Conservation (phyloP, 2,888 invertebrate genomes). For the Limnephilus marmoratus region DNA sequence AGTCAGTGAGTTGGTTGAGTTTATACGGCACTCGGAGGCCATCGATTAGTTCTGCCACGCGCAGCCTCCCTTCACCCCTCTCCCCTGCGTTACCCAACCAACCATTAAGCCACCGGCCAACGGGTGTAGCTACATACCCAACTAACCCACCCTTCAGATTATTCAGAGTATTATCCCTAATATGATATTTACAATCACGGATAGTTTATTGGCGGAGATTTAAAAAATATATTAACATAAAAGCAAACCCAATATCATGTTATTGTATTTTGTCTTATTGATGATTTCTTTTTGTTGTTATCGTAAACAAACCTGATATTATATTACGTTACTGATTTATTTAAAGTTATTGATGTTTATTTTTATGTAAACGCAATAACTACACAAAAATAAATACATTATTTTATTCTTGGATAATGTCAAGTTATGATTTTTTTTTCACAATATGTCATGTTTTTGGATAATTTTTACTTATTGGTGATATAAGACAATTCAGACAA, state of each 20-base stretch:
- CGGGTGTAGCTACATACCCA: constrained; percentile 24
- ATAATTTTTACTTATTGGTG: no score
- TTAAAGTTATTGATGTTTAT: not conserved
- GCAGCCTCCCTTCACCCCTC: not conserved
- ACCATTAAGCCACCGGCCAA: not conserved
- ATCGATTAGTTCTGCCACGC: constrained; percentile 47
- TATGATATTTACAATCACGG: not conserved
- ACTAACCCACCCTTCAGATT: not conserved
- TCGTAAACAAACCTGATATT: not conserved
- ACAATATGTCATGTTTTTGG: not conserved
- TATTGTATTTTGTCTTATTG: not conserved
- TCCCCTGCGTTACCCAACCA: not conserved
- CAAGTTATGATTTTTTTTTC: not conserved
- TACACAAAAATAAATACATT: not conserved
- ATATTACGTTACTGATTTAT: not conserved
- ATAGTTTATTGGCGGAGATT: not conserved
- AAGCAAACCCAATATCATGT: not conserved
- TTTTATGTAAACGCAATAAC: not conserved
- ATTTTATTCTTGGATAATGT: not conserved
- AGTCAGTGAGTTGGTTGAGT: constrained; percentile 28
- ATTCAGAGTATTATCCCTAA: not conserved
- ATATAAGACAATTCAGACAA: no score
- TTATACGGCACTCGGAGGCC: not conserved
- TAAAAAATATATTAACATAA: not conserved
- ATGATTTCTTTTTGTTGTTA: not conserved